Conservation (phyloP, 1,140 invertebrate genomes). For the Frieseomelitta varia region DNA sequence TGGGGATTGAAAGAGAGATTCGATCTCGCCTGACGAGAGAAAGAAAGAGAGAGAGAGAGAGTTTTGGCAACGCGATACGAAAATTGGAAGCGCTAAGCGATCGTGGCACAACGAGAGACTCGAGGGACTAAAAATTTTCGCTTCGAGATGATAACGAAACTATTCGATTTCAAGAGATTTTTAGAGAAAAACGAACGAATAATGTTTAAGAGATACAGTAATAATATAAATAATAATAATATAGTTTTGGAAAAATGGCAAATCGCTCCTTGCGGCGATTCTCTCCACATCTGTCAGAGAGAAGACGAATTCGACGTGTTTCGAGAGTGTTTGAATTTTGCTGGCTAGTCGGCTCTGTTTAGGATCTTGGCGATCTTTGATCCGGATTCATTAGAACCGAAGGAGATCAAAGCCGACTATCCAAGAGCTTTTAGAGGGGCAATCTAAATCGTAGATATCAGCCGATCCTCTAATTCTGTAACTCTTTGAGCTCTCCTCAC, state of each 20-base stretch:
- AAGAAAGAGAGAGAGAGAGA: too few species aligned
- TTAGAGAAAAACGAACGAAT: neutral
- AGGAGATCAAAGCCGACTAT: neutral
- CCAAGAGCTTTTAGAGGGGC: neutral
- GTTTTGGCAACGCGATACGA: neutral
- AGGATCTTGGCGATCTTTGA: neutral
- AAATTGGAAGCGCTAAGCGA: neutral
- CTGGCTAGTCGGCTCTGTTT: too few species aligned
- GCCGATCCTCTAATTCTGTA: neutral
- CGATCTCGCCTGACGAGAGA: neutral
- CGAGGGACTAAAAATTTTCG: too few species aligned
- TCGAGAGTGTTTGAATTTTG: neutral
- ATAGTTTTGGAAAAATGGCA: neutral
- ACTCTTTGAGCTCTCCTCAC: neutral
- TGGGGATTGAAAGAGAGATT: constrained; percentile 11
- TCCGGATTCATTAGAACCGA: neutral
- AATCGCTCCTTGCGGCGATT: neutral
- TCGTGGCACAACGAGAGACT: neutral
- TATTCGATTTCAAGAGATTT: neutral
- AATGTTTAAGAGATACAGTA: neutral
- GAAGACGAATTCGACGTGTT: neutral
- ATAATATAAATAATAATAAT: too few species aligned
- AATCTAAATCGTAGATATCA: constrained; percentile 18
- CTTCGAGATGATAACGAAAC: too few species aligned
- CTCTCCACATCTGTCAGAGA: neutral